These are phyloP conservation scores for Drosophila sucinea DNA, from an alignment of 1,140 invertebrate species.

Conservation along the genomic window DNA sequence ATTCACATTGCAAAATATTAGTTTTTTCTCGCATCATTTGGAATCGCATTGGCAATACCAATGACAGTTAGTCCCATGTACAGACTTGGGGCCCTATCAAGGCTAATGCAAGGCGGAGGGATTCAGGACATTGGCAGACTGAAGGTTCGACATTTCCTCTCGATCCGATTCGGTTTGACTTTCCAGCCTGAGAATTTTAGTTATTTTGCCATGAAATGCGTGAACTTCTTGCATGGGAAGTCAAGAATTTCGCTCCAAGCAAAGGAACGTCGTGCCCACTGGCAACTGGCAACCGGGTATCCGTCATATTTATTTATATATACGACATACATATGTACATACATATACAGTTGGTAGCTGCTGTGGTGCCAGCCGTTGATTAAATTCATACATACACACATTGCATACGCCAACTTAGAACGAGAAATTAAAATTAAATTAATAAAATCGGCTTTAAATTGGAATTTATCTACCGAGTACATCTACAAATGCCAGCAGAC, in stretches of 20 bases:
- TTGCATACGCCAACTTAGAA: slow-evolving; percentile 63
- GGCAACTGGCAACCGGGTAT: slow-evolving; percentile 5
- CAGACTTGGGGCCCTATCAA: slow-evolving; percentile 7
- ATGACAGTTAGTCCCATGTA: slow-evolving; percentile 17
- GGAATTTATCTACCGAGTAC: not conserved
- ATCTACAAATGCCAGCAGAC: not conserved
- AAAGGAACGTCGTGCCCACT: slow-evolving; percentile 1
- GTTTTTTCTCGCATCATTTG: slow-evolving; percentile 74
- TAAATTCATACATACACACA: slow-evolving; percentile 71
- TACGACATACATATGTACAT: not conserved
- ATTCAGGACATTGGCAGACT: slow-evolving; percentile 34
- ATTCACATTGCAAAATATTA: slow-evolving; percentile 81
- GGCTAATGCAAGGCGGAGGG: slow-evolving; percentile 11
- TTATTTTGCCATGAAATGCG: slow-evolving; percentile 77
- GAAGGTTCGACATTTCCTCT: slow-evolving; percentile 23
- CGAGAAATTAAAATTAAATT: slow-evolving; percentile 79
- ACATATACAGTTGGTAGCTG: not conserved
- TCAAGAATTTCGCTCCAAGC: slow-evolving; percentile 59
- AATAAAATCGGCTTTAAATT: slow-evolving; percentile 52
- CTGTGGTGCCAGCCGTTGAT: slow-evolving; percentile 54
- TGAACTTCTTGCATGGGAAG: slow-evolving; percentile 71
- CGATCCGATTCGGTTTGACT: slow-evolving; percentile 14
- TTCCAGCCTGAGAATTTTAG: slow-evolving; percentile 68
- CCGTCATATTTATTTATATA: slow-evolving; percentile 11
- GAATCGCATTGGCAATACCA: slow-evolving; percentile 16